Evolutionary conservation across 2,797 vertebrate species (phyloP).

Genomic region (Anolis apletophallus): DNA sequence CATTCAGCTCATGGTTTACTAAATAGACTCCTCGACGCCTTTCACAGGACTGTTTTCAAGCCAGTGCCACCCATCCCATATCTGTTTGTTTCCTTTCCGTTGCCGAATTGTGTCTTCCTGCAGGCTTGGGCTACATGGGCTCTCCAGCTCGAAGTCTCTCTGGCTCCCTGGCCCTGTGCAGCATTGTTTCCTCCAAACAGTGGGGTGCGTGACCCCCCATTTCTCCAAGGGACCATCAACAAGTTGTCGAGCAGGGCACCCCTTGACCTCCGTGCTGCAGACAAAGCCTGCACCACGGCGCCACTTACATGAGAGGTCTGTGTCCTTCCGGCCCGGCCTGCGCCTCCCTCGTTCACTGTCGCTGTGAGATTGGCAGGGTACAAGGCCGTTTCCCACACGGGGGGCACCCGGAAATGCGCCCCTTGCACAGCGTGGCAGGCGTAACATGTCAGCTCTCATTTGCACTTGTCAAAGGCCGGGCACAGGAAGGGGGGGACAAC

Average conservation of each 20-base stretch:
- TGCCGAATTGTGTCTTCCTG: too few relatives aligned
- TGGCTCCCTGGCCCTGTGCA: neutral
- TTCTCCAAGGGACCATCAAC: constrained; percentile 3
- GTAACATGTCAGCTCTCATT: constrained; percentile 25
- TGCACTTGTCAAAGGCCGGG: constrained; percentile 11
- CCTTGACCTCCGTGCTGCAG: neutral
- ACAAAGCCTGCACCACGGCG: neutral
- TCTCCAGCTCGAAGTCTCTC: neutral
- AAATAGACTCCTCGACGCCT: too few relatives aligned
- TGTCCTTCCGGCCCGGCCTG: neutral
- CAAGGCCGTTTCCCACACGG: constrained; percentile 14
- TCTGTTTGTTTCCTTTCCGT: too few relatives aligned
- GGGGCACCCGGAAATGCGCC: neutral
- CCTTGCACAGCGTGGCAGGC: constrained; percentile 7
- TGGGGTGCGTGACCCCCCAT: constrained; percentile 24
- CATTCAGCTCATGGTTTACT: too few relatives aligned
- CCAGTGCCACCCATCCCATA: too few relatives aligned
- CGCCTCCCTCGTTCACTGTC: neutral
- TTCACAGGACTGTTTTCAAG: too few relatives aligned
- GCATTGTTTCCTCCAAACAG: neutral
- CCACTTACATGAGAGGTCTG: neutral
- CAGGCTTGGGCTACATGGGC: neutral
- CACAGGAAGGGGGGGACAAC: too few relatives aligned
- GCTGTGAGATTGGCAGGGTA: constrained; percentile 33
- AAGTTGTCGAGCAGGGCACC: constrained; percentile 18